Percentiles rank a stretch among this genome's conserved stretches.
Evolutionary conservation across 2,113 vertebrate species (phyloP).

Genomic region (Dendropsophus ebraccatus): DNA sequence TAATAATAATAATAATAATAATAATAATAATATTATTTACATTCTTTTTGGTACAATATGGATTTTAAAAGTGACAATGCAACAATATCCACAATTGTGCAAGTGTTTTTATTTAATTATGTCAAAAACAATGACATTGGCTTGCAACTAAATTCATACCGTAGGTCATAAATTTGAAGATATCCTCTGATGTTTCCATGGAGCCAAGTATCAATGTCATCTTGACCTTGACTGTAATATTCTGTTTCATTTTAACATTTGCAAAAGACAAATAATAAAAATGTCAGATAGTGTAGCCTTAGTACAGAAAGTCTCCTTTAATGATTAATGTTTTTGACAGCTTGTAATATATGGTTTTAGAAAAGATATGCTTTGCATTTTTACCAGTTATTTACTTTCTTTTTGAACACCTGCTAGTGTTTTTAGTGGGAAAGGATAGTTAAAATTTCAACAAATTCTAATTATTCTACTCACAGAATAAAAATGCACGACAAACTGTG

Average conservation of each 20-base stretch:
- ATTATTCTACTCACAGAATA: too few species aligned
- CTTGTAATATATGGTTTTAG: neutral
- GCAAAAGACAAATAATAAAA: constrained; percentile 27
- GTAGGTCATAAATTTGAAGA: constrained; percentile 13
- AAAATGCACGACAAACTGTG: too few species aligned
- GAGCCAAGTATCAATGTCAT: constrained; percentile 29
- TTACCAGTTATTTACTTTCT: neutral
- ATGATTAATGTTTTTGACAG: neutral
- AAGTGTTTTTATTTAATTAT: constrained; percentile 27
- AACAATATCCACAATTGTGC: constrained; percentile 1
- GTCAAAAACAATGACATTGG: constrained; percentile 58
- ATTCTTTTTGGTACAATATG: constrained; percentile 1
- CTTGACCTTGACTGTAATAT: constrained; percentile 15
- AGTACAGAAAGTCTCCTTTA: neutral
- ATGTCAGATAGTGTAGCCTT: constrained; percentile 11
- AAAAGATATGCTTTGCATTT: neutral
- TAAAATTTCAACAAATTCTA: neutral
- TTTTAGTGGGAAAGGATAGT: neutral
- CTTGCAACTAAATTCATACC: constrained; percentile 63
- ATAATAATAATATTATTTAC: too few species aligned
- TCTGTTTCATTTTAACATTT: constrained; percentile 11
- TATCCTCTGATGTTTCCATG: constrained; percentile 24
- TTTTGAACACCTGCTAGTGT: neutral
- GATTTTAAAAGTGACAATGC: constrained; percentile 4
- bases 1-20: too few species aligned